phyloP scores from a whole-genome alignment of 30 jellyfish, hydroid and myxozoan species.

The Turritopsis rubra region DNA sequence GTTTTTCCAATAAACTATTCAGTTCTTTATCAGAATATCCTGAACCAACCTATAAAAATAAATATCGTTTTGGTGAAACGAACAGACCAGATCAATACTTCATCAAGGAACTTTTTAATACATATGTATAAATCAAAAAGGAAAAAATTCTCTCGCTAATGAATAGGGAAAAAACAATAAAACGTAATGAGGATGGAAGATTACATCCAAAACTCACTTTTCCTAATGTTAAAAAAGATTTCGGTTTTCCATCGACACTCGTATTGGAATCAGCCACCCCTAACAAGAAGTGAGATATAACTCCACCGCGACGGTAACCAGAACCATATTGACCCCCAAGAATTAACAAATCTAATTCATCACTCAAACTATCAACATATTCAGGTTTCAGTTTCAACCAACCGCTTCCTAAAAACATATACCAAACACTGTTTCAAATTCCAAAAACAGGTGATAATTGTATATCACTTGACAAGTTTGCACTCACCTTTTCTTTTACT shows the following conservation, averaged over 20 bases:
- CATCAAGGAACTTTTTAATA: background rate
- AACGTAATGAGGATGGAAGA: too few species aligned
- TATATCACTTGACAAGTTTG: background rate
- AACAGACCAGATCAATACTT: too few species aligned
- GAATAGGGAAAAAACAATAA: background rate
- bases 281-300: conserved; percentile 67
- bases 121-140: background rate
- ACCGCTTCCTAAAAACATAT: conserved; percentile 75
- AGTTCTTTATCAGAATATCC: conserved; percentile 71
- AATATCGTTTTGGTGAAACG: background rate
- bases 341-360: conserved; percentile 69
- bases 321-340: conserved; percentile 82
- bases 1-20: conserved; percentile 29
- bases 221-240: too few species aligned
- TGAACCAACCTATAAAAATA: conserved; percentile 70
- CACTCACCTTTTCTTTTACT: conserved; percentile 68
- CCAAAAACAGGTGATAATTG: background rate
- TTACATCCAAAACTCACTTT: too few species aligned
- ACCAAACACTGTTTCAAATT: background rate
- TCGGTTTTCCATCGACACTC: conserved; percentile 45
- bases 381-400: conserved; percentile 91
- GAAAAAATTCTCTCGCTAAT: background rate
- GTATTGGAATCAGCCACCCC: conserved; percentile 71
- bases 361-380: conserved; percentile 70
- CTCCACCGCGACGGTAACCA: conserved; percentile 87